Base-by-base conservation (phyloP, 2,888 invertebrate species). In the Andrena camellia region DNA sequence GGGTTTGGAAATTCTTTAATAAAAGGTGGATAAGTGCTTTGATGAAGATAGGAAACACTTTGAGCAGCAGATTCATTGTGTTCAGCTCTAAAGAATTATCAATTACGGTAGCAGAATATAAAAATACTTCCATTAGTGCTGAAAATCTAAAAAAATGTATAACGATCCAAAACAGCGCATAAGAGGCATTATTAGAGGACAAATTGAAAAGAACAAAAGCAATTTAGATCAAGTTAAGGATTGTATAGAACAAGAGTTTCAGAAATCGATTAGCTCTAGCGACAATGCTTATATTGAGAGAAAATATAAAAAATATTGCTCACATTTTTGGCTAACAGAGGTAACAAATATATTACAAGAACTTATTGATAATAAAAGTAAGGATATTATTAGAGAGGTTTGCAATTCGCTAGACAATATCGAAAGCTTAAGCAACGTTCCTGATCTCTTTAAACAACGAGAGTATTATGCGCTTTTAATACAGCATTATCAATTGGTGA, bases 391-490 rank as follows among this genome's bases (percentile, higher is more conserved):
- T 50, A 29, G 13, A 10, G 66, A 67, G 1, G 2, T 67, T 26
- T 67, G 20, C n/a, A 50, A 13, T 29, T 67, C 52, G 8, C 29
- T 67, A n/a, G 66, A 67, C n/a, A 26, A 17, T 70, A 35, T 70
- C 17, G 13, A 60, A 48, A 60, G 42, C 13, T 42, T 60, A 60
- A 59, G 26, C 26, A 3, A 70, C 2, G 23, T 70, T 60, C 70
- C 70, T 48, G 29, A 35, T n/a, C 8, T 13, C 17, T 70, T 70
- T 2, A 57, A 42, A 29, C 6, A 23, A n/a, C 42, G n/a, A 26
- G 35, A 59, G 4, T 70, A 60, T 60, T 42, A 70, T 70, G 17
- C 2, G 13, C 70, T 70, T 29, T 70, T 70, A 42, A 59, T 29
- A 23, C 29, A 70, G 8, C 70, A 59, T n/a, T 23, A 48, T 29